Base-by-base conservation (phyloP, 2,888 invertebrate species). In the Oligia fasciuncula region DNA sequence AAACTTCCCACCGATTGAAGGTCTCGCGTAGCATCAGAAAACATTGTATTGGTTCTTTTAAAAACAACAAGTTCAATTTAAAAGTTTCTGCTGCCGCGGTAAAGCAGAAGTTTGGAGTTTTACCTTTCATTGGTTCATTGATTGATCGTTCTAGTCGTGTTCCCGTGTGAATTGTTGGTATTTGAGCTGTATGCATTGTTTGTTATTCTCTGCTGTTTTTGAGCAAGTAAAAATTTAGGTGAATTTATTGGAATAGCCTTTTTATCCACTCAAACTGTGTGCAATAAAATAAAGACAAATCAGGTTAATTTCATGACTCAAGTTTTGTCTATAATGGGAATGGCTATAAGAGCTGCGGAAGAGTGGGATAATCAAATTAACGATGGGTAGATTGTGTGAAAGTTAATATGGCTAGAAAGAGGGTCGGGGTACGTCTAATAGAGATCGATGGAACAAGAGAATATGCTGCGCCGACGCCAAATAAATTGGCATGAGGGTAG, bases 51-150 rank as follows among this genome's bases (percentile, higher is more conserved):
- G 76, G 54, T 68, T 77, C 63, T 84, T 87, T 82, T 79, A 35
- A 77, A 83, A 86, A 84, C 83, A 87, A 87, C 85, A 79, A 87
- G 57, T 77, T 79, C 76, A 87, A 85, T 85, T 87, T 84, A 87
- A 85, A 84, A 87, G 74, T 85, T 87, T 19, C 54, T 40, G 69
- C 23, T 70, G n/a, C 72, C 70, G 71, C 35, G 62, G 74, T 77
- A 63, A 74, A 46, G 73, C 71, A 68, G 67, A 63, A 84, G 76
- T 87, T 85, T 67, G 60, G 69, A 81, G 78, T 81, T 85, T 77
- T 35, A 77, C 85, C 81, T 72, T 78, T 69, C 68, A 85, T 54
- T 75, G 70, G 77, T 75, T 68, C 66, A 77, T 85, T 87, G 85
- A 86, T 86, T 79, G 85, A 85, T 81, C 66, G 75, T 49, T 46